Base-by-base conservation (phyloP, 2,797 vertebrate species). In the Pteropus rufus region DNA sequence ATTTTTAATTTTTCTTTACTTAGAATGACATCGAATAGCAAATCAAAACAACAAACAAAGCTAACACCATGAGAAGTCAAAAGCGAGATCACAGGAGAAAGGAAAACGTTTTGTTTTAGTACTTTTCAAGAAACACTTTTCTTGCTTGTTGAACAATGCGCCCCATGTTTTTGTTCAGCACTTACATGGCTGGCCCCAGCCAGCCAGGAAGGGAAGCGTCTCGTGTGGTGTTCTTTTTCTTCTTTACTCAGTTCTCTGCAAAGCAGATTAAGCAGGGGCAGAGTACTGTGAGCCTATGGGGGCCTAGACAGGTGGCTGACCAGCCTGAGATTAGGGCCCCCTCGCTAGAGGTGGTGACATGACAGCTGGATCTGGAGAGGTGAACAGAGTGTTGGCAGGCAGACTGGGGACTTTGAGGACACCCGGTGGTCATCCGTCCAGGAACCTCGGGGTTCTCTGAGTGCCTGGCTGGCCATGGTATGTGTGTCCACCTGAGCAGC, bases 401-500 rank as follows among this genome's bases (percentile, higher is more conserved):
- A 49, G 70, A 26, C 16, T 26, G 39, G 52, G 41, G 18, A 10
- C 41, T 23, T 12, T n/a, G 26, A 90, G 49, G 23, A 67, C 4
- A 1, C 52, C 34, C 0, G 4, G 34, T 10, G 19, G 34, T 21
- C 26, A 29, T 19, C 31, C 4, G 2, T 31, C 67, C 15, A 10
- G 26, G 73, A 58, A n/a, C 73, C 72, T 41, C 1, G 0, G 36
- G 26, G 49, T 39, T 54, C 56, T n/a, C 56, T 5, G 65, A 87
- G 41, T 16, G 39, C 10, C 34, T 2, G 7, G 73, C 49, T 49
- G 65, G 83, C 41, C 15, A 21, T 24, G 39, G 18, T 49, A 31
- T 0, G 0, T 11, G 23, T 70, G 46, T 24, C 8, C 52, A 29
- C 58, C 34, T 3, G 21, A 24, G 18, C 4, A 14, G 46, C 39